Evolutionary conservation across 2,797 vertebrate genomes (phyloP).

Genomic region (Hydrophis major): DNA sequence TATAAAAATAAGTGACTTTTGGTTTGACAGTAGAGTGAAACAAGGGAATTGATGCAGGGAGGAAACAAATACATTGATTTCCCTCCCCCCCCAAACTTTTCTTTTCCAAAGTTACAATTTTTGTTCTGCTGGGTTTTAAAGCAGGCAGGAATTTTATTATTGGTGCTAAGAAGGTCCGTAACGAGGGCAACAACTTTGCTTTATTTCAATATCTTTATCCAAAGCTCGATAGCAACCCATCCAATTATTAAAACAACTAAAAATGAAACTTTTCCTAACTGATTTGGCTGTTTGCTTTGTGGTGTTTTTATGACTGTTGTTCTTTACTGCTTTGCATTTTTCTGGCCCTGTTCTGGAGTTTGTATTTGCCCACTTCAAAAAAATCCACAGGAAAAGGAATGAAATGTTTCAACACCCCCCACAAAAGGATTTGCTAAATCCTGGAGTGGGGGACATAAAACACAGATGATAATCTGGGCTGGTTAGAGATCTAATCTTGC

Average conservation of each 20-base stretch:
- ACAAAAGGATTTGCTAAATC: no score
- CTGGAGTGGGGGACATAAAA: no score
- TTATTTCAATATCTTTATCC: background rate
- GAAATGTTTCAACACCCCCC: no score
- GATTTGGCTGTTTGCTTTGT: background rate
- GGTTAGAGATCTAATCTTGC: no score
- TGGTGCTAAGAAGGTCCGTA: background rate
- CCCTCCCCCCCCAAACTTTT: accelerated
- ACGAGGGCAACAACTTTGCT: background rate
- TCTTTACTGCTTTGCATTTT: no score
- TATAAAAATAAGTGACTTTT: background rate
- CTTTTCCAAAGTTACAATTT: background rate
- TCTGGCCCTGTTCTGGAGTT: no score
- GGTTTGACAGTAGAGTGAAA: background rate
- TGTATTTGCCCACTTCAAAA: no score
- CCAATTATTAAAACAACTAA: background rate
- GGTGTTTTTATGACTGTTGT: no score
- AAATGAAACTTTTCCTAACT: background rate
- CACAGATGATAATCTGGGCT: no score
- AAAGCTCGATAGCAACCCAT: background rate
- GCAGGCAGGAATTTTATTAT: background rate
- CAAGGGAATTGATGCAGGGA: background rate
- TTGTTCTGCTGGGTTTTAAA: background rate
- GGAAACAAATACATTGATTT: background rate
- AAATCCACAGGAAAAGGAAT: no score